These are phyloP conservation scores for Scaptomyza montana DNA, from an alignment of 1,140 invertebrate genomes.

Conservation along the genomic window DNA sequence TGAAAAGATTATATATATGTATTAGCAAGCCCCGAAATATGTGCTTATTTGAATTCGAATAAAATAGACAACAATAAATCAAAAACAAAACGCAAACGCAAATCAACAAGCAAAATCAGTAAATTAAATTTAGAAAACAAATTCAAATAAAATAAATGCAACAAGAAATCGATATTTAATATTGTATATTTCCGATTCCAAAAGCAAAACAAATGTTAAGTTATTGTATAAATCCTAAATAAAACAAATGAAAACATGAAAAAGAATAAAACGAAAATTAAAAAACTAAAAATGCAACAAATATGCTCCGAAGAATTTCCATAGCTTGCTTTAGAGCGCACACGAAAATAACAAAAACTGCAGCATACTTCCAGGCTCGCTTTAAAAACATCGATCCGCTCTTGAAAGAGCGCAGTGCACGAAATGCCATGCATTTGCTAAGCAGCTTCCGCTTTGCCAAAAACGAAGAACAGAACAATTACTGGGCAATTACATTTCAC, in stretches of 20 bases:
- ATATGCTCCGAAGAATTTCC: background rate
- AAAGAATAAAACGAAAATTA: conserved; percentile 21
- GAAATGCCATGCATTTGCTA: too few relatives aligned
- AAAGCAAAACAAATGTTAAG: conserved; percentile 75
- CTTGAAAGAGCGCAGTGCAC: too few relatives aligned
- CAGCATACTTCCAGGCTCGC: background rate
- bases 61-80: conserved; percentile 20
- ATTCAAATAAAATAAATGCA: conserved; percentile 34
- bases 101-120: conserved; percentile 52
- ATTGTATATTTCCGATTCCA: conserved; percentile 82
- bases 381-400: too few relatives aligned
- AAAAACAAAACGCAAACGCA: conserved; percentile 30
- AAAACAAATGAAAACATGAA: conserved; percentile 17
- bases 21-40: conserved; percentile 38
- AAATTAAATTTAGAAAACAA: conserved; percentile 23
- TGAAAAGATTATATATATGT: conserved; percentile 42
- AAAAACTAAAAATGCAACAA: conserved; percentile 33
- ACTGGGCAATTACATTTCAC: conserved; percentile 48
- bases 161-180: conserved; percentile 80
- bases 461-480: background rate
- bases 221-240: conserved; percentile 80
- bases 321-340: conserved; percentile 26
- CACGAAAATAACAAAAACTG: background rate
- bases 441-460: background rate
- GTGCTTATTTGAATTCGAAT: conserved; percentile 44